Evolutionary conservation across 2,113 vertebrate species (phyloP).

Genomic region (Casuarius casuarius): DNA sequence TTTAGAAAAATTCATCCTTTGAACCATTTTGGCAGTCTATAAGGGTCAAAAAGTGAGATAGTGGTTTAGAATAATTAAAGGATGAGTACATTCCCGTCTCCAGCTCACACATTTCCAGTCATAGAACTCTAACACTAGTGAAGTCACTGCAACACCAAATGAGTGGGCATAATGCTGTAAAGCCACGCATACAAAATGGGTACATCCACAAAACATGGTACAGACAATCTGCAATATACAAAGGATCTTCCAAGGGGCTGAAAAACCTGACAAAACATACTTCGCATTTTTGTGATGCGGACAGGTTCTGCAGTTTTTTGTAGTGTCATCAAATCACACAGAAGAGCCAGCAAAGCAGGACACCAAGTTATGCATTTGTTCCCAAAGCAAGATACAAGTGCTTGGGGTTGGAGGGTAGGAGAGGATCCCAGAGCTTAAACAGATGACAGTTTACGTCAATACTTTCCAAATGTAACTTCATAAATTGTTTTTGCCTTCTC

Average conservation of each 20-base stretch:
- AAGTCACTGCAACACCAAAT: background rate
- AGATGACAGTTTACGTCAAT: background rate
- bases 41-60: background rate
- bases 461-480: background rate
- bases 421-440: background rate
- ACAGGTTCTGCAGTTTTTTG: background rate
- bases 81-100: background rate
- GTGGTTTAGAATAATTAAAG: background rate
- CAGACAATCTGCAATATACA: background rate
- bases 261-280: background rate
- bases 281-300: background rate
- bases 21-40: background rate
- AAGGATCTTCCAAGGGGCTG: background rate
- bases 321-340: background rate
- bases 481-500: background rate
- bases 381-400: background rate
- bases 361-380: background rate
- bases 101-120: background rate
- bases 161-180: background rate
- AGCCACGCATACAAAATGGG: background rate
- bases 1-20: background rate
- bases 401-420: accelerated
- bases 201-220: background rate
- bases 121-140: background rate
- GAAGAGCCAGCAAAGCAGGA: background rate